Conservation (phyloP, 2,113 vertebrate genomes). For the Mormyrus iriodes region DNA sequence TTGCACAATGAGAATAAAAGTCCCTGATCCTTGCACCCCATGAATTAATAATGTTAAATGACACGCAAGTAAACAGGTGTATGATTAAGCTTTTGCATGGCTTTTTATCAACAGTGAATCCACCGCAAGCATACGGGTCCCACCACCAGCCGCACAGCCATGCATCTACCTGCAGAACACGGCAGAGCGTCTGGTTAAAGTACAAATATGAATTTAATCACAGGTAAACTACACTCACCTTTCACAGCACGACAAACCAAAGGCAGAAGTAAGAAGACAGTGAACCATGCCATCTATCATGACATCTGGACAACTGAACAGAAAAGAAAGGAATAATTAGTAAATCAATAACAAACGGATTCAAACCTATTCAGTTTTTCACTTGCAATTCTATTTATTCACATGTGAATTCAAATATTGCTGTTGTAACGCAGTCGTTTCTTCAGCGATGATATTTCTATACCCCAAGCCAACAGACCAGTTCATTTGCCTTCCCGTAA, state of each 20-base stretch:
- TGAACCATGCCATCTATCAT: slow-evolving; percentile 17
- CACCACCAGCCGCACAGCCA: not conserved
- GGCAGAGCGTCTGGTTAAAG: not conserved
- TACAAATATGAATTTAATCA: not conserved
- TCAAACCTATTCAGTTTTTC: not conserved
- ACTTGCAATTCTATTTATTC: not conserved
- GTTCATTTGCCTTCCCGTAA: not conserved
- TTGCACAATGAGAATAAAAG: not conserved
- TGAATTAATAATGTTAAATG: too few relatives aligned
- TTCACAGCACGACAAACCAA: not conserved
- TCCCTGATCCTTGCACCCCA: too few relatives aligned
- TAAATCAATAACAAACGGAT: not conserved
- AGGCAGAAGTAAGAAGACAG: not conserved
- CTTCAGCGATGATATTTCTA: not conserved
- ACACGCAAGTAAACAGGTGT: not conserved
- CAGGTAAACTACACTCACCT: not conserved
- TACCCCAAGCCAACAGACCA: not conserved
- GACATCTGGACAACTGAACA: not conserved
- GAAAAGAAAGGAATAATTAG: not conserved
- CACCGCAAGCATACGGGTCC: not conserved
- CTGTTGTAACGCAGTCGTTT: not conserved
- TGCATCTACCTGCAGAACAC: not conserved
- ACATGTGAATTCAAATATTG: not conserved
- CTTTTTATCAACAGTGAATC: not conserved
- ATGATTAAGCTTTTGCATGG: not conserved